Base-by-base conservation (phyloP, 1,140 invertebrate genomes). In the Chrysoperla carnea region DNA sequence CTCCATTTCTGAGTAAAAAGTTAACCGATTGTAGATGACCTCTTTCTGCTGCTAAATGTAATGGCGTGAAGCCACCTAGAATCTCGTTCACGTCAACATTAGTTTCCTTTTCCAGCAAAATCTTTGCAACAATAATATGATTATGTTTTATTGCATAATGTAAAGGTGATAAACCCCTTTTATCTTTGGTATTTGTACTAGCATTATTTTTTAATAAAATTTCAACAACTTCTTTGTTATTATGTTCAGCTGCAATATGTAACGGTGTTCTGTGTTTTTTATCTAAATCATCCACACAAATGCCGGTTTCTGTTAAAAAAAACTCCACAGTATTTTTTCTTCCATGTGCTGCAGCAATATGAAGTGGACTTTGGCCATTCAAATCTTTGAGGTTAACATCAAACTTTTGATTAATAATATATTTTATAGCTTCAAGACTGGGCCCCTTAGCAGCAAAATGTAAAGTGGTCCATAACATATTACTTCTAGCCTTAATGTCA, bases 211-310 rank as follows among this genome's bases (percentile, higher is more conserved):
- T 64, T 4, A 87, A 51, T 27, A 89, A 64, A 53, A 73, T 78
- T 40, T 78, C 70, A 11, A 87, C 64, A 0, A 72, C 68, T 5
- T 75, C 71, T 11, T 73, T 51, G 9, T 79, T 67, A 44, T 78
- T 73, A 47, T 72, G 67, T 53, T 79, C 72, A 1, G 84, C 75
- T 1, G 84, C 82, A 29, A 77, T 52, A 57, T 89, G 85, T 0
- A 89, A 59, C 1, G 82, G 72, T 1, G 83, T 85, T 49, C 85
- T 81, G 0, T 80, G 81, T 35, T 63, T 63, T 45, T 72, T 69
- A 56, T 87, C 82, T 46, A 59, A 53, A 9, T 69, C 62, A 55
- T 87, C 78, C 39, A 88, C 59, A 66, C 84, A 78, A 80, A 59
- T 17, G 3, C 13, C 11, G 47, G 49, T 45, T 46, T 49, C 31